Evolutionary conservation across 2,888 invertebrate species (phyloP), one percentile per base, ranked within the genome.

Genomic region (Cantharis nigra): DNA sequence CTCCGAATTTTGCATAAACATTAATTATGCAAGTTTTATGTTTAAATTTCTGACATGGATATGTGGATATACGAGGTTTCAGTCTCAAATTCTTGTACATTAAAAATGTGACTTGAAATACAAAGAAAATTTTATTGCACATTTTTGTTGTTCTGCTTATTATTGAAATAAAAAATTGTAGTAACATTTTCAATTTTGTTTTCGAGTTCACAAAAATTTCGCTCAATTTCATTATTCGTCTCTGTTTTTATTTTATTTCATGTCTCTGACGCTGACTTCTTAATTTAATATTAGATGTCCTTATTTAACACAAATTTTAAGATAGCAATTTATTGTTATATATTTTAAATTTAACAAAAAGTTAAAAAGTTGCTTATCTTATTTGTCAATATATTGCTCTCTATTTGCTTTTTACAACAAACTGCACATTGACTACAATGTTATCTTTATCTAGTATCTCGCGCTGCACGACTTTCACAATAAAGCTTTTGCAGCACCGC

Each of bases 381-480:
- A 73, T 76, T 76, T 78, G 78, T 78, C 78, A 78, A 69, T 70
- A 75, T 63, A 69, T 67, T 67, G 67, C 63, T 63, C 69, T 64
- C 69, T 73, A 79, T 77, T 74, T 74, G 70, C 28, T 76, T 76
- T 75, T 74, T 70, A 62, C 76, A 70, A 76, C 76, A 78, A 78
- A 76, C 76, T 78, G 71, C 74, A 74, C 30, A 72, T 67, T 62
- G 69, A 72, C 76, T 69, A 79, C 79, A 79, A 79, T 79, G 30
- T 74, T 78, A 80, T 80, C 80, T 76, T 70, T 67, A 78, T 78
- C 76, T 72, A 72, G 78, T 80, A 80, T 80, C 80, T 72, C 70
- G 65, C 75, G 72, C 72, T 75, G 77, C 71, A 79, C 70, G 70
- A 23, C 63, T 74, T 74, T 79, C 74, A 78, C 75, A 76, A 73